Percentiles rank a stretch among this genome's conserved stretches.
Evolutionary conservation across 2,797 vertebrate species (phyloP).

Genomic region (Craterocephalus amniculus): DNA sequence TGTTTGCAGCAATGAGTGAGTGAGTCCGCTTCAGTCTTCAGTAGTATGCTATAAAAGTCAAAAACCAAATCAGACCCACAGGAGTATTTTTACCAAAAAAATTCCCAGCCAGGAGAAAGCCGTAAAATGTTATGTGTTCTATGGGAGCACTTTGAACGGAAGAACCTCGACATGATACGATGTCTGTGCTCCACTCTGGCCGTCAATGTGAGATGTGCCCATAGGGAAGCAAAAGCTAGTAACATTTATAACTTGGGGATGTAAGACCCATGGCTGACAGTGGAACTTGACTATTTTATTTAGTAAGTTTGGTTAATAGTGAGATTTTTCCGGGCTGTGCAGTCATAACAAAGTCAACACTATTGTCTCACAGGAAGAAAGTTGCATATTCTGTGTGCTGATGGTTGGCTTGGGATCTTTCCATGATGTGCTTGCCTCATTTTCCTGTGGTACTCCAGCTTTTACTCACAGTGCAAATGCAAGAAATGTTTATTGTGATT

Average conservation of each 20-base stretch:
- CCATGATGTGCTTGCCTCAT: not conserved
- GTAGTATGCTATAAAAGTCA: slow-evolving; percentile 72
- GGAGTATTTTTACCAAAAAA: slow-evolving; percentile 65
- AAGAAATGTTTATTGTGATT: not conserved
- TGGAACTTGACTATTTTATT: slow-evolving; percentile 23
- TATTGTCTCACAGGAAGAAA: not conserved
- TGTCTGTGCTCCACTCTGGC: slow-evolving; percentile 41
- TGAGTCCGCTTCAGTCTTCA: slow-evolving; percentile 58
- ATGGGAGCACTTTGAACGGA: slow-evolving; percentile 67
- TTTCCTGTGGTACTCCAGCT: not conserved
- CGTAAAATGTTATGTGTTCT: slow-evolving; percentile 74
- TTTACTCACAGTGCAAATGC: not conserved
- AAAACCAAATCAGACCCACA: slow-evolving; percentile 69
- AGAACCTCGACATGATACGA: slow-evolving; percentile 63
- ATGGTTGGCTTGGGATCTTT: not conserved
- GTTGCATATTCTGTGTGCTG: not conserved
- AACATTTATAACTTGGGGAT: slow-evolving; percentile 41
- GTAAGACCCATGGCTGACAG: slow-evolving; percentile 7
- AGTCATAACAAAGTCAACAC: not conserved
- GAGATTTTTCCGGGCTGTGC: not conserved
- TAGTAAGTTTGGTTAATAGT: slow-evolving; percentile 1
- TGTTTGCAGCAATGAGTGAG: slow-evolving; percentile 55
- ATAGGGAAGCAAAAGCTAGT: slow-evolving; percentile 28
- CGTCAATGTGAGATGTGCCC: slow-evolving; percentile 45
- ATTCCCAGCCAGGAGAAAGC: slow-evolving; percentile 70